Base-by-base conservation (phyloP, 2,888 invertebrate species). In the Caenorhabditis plicata region DNA sequence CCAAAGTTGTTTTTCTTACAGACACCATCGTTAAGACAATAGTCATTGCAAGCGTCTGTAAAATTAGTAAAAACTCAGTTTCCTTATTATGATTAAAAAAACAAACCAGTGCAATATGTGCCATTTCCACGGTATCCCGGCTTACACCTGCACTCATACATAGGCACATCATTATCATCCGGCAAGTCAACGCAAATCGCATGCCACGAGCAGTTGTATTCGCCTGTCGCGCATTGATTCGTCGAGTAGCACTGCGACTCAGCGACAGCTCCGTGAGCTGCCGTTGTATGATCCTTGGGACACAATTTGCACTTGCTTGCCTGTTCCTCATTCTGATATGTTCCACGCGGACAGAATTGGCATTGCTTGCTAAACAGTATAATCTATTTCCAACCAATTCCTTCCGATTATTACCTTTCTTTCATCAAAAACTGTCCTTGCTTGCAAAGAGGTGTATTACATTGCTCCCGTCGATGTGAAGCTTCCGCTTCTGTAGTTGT, bases 221-320 rank as follows among this genome's bases (percentile, higher is more conserved):
- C 80, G 20, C 78, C 77, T 7, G 80, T 79, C 8, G 73, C 58
- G 49, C 81, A 81, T 38, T 81, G 81, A 42, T 81, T 81, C 22
- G 80, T 81, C 25, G 73, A 74, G 46, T 78, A 81, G 54, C 80
- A 80, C 42, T 81, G 79, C 3, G 72, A 71, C 33, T 71, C 72
- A 31, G 74, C 71, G 5, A 76, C 78, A n/a, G 79, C 79, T 39
- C 79, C 78, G 4, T 66, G 71, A 5, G 73, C 68, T 9, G 73
- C 65, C 0, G 95, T 95, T 80, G 92, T 95, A 8, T 91, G 92
- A 66, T 93, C 94, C 74, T 88, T 87, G 0, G 94, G 92, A 82
- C 96, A 96, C 63, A 89, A 87, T 41, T 89, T 85, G 82, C 96
- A 96, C 0, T 89, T 86, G 2, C 91, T 91, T 85, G 93, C 92